Evolutionary conservation across 1,140 invertebrate species (phyloP), one percentile per base, ranked within the genome.

Genomic region (Zaprionus ornatus): DNA sequence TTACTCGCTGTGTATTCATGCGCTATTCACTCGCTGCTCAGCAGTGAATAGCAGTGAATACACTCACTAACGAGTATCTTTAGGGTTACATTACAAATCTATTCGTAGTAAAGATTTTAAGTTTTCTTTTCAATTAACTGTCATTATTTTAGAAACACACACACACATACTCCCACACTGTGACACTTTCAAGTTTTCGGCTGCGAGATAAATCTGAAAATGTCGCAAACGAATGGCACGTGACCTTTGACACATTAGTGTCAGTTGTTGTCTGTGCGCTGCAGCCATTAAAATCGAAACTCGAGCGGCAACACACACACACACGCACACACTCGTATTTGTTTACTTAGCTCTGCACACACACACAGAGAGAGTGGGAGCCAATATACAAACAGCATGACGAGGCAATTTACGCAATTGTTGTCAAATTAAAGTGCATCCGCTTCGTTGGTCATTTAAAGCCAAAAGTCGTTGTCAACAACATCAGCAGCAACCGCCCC

Each of bases 371-470:
- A 45, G 68, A 32, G 57, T 19, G 45, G 54, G 71, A 90, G 79
- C 72, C 78, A 75, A 90, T 81, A 84, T 78, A 88, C 85, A 85
- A 82, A 90, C 81, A 90, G 75, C 61, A 82, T 77, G 82, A 85
- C 88, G 82, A 88, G 77, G 82, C 84, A 91, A 91, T 91, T 91
- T 91, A 86, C 90, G 69, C 90, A 91, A 91, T 91, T 91, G 90
- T 91, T 88, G 90, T 91, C 90, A 91, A 91, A 91, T 91, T 91
- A 91, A 91, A 91, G 88, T 91, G 90, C 88, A 91, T 91, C 90
- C 88, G 88, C 88, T 91, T 91, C 78, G 90, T 76, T 91, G 88
- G 90, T 85, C 84, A 91, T 84, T 91, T 91, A 80, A 91, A 91
- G 85, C 85, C 71, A 67, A 85, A 81, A 69, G 75, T 74, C 63